Base-by-base conservation (phyloP, 1,140 invertebrate species). In the Aphaenogaster floridana region DNA sequence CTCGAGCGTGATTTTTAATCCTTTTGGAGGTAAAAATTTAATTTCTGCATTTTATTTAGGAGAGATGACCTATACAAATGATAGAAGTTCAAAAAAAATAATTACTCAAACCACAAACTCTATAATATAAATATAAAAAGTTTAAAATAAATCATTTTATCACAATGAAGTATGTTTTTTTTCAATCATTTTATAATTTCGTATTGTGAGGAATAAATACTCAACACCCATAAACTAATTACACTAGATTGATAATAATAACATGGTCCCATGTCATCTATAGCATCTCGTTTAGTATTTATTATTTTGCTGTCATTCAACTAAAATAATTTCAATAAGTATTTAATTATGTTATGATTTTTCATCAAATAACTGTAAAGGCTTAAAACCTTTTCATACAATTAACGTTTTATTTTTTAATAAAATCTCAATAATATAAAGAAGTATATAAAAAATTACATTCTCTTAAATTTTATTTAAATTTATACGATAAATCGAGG, bases 1-100 rank as follows among this genome's bases (percentile, higher is more conserved):
- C 34, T 57, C 13, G 34, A 50, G 17, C 45, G 57, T 61, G 42
- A 84, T 84, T 84, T 84, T 84, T 84, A 72, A 86, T 79, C 61
- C 42, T n/a, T 45, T 52, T 64, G 68, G 42, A 36, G 57, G 42
- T 4, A 52, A 88, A 87, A 86, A 69, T 54, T 52, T 36, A 42
- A n/a, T 63, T 50, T 61, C 54, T 57, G n/a, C 5, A 39, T 76
- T 61, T 28, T 61, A 81, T 71, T 54, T 54, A 71, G 21, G 2
- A 54, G 15, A 52, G n/a, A 69, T 39, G 21, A 71, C 15, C 36
- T 21, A 1, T 39, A 4, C 2, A 50, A 45, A 45, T 45, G 15
- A 45, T 48, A 74, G 5, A 74, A 61, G 0, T 15, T 61, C 28
- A n/a, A 50, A 45, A 59, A 59, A 77, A 15, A 42, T 15, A 76